phyloP scores from a whole-genome alignment of 1,140 invertebrate species.

The Popillia japonica region DNA sequence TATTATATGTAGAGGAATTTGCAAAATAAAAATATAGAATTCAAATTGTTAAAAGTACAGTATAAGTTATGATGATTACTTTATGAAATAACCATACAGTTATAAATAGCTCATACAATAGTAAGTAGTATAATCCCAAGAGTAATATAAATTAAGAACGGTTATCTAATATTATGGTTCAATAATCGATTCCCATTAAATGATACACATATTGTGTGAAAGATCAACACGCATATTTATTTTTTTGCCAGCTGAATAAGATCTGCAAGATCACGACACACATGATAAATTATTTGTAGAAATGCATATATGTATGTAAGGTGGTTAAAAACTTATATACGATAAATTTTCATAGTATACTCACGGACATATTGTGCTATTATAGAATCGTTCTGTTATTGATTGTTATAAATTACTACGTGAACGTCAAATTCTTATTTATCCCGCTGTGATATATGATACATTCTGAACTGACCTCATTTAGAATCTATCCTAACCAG shows the following conservation, averaged over 20 bases:
- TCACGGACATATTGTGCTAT: not conserved
- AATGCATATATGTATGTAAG: not conserved
- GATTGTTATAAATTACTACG: constrained; percentile 24
- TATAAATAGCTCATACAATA: too few species aligned
- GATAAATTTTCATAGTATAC: not conserved
- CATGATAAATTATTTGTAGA: constrained; percentile 20
- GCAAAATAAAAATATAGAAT: too few species aligned
- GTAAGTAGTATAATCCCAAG: too few species aligned
- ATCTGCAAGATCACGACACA: not conserved
- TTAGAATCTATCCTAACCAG: constrained; percentile 31
- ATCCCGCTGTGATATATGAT: constrained; percentile 27
- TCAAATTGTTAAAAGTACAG: too few species aligned
- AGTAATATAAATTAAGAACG: too few species aligned
- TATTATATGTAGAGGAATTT: too few species aligned
- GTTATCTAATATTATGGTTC: too few species aligned
- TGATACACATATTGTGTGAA: not conserved
- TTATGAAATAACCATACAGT: too few species aligned
- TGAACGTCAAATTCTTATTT: constrained; percentile 29
- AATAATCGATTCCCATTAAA: not conserved
- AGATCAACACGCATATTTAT: not conserved
- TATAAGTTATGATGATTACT: too few species aligned
- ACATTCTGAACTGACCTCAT: constrained; percentile 29
- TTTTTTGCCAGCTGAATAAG: not conserved
- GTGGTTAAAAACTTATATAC: not conserved
- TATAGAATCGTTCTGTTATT: constrained; percentile 19